A percentile compares a stretch with the other conserved stretches of the same genome.
phyloP scores from a whole-genome alignment of 2,888 invertebrate genomes.

The Limenitis camilla region DNA sequence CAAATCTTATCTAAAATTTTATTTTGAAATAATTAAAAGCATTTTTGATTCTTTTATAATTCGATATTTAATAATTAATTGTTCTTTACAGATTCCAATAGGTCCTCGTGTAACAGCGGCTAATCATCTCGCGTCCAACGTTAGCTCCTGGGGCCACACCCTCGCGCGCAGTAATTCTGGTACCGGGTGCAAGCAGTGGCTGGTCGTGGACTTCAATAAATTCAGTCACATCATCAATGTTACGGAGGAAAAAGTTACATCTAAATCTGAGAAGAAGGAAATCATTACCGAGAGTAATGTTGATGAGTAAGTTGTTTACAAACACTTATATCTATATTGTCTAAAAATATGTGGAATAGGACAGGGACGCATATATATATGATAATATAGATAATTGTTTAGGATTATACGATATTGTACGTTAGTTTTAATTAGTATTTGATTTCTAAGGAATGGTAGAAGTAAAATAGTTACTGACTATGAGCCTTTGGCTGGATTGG shows the following conservation, averaged over 20 bases:
- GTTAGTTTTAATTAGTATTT: no score
- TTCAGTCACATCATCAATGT: constrained; percentile 50
- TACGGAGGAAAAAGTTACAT: constrained; percentile 17
- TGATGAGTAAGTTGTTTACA: constrained; percentile 41
- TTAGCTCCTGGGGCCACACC: constrained; percentile 81
- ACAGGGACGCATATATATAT: no score
- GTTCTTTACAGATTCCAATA: constrained; percentile 73
- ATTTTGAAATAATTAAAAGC: no score
- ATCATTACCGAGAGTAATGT: constrained; percentile 48
- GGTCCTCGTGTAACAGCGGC: constrained; percentile 87
- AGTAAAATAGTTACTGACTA: no score
- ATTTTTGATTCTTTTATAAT: no score
- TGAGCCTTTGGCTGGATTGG: no score
- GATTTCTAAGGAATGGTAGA: no score
- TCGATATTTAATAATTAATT: not conserved
- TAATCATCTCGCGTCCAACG: constrained; percentile 83
- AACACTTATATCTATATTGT: no score
- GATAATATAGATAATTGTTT: no score
- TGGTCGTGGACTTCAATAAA: constrained; percentile 82
- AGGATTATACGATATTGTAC: no score
- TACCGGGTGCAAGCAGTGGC: constrained; percentile 92
- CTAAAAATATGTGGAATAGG: no score
- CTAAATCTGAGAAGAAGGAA: constrained; percentile 33
- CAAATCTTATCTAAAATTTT: no score
- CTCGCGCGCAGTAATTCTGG: constrained; percentile 83